A percentile compares a stretch with the other conserved stretches of the same genome.
phyloP scores from a whole-genome alignment of 2,797 vertebrate species.

The Ceyx erithaca region DNA sequence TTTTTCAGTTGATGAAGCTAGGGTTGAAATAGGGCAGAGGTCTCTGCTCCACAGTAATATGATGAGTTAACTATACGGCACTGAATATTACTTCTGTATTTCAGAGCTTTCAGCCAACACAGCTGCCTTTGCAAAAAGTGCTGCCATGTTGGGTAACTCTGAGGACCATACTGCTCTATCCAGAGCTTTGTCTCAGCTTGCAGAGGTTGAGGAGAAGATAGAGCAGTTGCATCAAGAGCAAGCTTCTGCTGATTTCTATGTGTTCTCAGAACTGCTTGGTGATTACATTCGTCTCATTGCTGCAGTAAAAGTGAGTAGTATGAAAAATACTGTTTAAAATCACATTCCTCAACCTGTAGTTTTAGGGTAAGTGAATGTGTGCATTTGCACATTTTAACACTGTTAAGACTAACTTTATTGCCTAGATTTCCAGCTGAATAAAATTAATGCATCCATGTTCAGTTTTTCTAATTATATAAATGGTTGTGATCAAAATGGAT shows the following conservation, averaged over 20 bases:
- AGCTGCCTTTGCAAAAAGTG: constrained; percentile 94
- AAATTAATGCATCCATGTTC: neutral
- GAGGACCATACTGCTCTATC: constrained; percentile 97
- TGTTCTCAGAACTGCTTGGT: constrained; percentile 93
- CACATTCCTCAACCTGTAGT: neutral
- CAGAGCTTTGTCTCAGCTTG: constrained; percentile 94
- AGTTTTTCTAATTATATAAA: neutral
- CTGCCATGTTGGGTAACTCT: constrained; percentile 98
- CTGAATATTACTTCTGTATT: constrained; percentile 19
- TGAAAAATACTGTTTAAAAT: neutral
- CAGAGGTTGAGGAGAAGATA: constrained; percentile 97
- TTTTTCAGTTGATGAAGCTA: neutral
- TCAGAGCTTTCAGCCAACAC: constrained; percentile 94
- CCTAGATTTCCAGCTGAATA: neutral
- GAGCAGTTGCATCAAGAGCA: constrained; percentile 96
- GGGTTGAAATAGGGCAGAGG: neutral
- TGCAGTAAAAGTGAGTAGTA: constrained; percentile 89
- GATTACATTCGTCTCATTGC: constrained; percentile 95
- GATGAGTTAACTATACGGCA: neutral
- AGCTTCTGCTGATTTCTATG: constrained; percentile 92
- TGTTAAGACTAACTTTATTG: neutral
- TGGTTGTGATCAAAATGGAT: neutral
- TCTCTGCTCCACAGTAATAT: neutral
- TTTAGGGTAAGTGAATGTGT: neutral
- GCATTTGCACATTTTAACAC: neutral